Percentiles rank a stretch among this genome's conserved stretches.
phyloP scores from a whole-genome alignment of 2,113 vertebrate species.

The Phalacrocorax brasilianus region DNA sequence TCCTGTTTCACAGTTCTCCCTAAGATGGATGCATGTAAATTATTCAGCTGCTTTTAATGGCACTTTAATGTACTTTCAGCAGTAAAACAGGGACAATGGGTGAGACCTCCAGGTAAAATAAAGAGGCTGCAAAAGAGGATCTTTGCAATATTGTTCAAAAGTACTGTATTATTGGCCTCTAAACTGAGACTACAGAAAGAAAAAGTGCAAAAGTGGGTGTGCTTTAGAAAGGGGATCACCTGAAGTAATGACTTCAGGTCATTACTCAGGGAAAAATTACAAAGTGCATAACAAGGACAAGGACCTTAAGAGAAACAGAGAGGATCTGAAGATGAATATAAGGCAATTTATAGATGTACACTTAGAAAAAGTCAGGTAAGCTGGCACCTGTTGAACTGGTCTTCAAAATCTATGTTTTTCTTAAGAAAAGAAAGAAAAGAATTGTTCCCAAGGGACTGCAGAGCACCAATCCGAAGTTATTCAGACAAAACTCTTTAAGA shows the following conservation, averaged over 20 bases:
- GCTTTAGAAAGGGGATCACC: not conserved
- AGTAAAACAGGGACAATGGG: not conserved
- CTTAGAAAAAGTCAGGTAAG: not conserved
- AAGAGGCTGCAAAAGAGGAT: not conserved
- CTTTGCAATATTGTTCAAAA: not conserved
- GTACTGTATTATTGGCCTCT: not conserved
- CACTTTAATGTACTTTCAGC: not conserved
- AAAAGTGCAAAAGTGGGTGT: not conserved
- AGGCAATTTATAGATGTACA: not conserved
- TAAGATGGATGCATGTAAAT: not conserved
- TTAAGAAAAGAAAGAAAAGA: not conserved
- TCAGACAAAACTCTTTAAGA: not conserved
- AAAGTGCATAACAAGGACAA: not conserved
- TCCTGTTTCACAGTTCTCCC: not conserved
- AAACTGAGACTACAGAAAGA: not conserved
- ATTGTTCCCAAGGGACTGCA: not conserved
- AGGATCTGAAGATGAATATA: not conserved
- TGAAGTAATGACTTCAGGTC: not conserved
- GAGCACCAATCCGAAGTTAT: not conserved
- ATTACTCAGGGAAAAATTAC: not conserved
- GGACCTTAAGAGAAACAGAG: not conserved
- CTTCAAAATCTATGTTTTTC: not conserved
- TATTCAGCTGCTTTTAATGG: conserved; percentile 30
- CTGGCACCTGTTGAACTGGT: not conserved
- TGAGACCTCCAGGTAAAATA: not conserved